Evolutionary conservation across 2,797 vertebrate species (phyloP).

Genomic region (Mormyrops attenuatus): DNA sequence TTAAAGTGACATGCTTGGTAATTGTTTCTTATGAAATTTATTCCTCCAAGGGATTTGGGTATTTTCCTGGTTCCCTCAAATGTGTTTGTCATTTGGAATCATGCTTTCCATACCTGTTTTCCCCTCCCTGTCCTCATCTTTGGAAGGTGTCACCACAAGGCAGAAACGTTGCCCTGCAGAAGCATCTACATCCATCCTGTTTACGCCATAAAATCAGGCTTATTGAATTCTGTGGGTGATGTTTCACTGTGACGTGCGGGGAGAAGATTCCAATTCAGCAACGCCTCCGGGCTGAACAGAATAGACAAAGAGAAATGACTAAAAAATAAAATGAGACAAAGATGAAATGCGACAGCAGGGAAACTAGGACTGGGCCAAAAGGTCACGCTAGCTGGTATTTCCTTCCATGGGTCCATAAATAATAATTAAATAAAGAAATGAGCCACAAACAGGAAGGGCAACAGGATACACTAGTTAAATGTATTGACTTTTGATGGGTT

Average conservation of each 20-base stretch:
- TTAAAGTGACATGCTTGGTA: neutral
- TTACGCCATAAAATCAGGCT: neutral
- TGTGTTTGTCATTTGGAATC: neutral
- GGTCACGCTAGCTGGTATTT: neutral
- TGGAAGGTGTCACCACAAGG: neutral
- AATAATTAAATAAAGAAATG: neutral
- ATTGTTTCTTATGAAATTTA: neutral
- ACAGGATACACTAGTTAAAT: neutral
- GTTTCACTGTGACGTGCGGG: neutral
- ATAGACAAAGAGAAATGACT: neutral
- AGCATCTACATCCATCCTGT: slow-evolving; percentile 6
- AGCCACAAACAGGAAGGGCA: neutral
- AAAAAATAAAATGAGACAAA: neutral
- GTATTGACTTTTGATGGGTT: slow-evolving; percentile 5
- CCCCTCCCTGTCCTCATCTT: neutral
- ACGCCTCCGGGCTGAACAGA: neutral
- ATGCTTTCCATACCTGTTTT: neutral
- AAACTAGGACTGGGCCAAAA: neutral
- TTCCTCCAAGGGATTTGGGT: neutral
- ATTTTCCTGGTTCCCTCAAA: neutral
- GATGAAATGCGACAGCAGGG: neutral
- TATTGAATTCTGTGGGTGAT: slow-evolving; percentile 11
- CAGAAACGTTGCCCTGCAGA: neutral
- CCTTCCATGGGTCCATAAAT: neutral
- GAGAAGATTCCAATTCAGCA: neutral